A percentile compares a stretch with the other conserved stretches of the same genome.
phyloP scores from a whole-genome alignment of 2,113 vertebrate species.

The Machaerirhynchus nigripectus region DNA sequence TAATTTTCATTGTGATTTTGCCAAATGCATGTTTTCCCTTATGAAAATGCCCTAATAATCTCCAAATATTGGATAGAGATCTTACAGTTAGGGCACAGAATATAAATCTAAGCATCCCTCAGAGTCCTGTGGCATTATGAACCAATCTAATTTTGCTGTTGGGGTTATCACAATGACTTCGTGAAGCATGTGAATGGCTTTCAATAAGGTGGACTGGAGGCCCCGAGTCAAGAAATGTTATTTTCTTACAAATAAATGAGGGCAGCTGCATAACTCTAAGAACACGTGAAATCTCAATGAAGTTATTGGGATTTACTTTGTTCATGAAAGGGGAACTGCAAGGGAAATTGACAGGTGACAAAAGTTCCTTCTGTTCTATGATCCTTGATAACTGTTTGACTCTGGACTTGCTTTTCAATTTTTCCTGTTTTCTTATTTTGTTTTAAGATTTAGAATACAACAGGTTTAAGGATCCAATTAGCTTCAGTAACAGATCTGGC shows the following conservation, averaged over 20 bases:
- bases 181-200: not conserved
- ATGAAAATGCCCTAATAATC: constrained; percentile 16
- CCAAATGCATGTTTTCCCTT: constrained; percentile 35
- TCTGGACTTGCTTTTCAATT: not conserved
- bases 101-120: not conserved
- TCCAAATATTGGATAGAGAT: constrained; percentile 14
- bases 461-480: not conserved
- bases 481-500: not conserved
- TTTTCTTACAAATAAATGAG: not conserved
- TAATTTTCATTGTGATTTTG: not conserved
- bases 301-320: not conserved
- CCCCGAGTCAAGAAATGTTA: not conserved
- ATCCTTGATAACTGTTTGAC: rapidly evolving
- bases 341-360: not conserved
- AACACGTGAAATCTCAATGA: not conserved
- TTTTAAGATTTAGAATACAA: not conserved
- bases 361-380: not conserved
- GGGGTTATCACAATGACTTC: not conserved
- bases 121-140: not conserved
- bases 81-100: not conserved
- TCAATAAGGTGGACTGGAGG: not conserved
- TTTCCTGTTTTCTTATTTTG: not conserved
- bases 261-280: not conserved
- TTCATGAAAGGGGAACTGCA: not conserved
- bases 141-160: not conserved